These are phyloP conservation scores for Ectropis grisescens DNA, from an alignment of 1,140 invertebrate genomes.

Conservation along the genomic window DNA sequence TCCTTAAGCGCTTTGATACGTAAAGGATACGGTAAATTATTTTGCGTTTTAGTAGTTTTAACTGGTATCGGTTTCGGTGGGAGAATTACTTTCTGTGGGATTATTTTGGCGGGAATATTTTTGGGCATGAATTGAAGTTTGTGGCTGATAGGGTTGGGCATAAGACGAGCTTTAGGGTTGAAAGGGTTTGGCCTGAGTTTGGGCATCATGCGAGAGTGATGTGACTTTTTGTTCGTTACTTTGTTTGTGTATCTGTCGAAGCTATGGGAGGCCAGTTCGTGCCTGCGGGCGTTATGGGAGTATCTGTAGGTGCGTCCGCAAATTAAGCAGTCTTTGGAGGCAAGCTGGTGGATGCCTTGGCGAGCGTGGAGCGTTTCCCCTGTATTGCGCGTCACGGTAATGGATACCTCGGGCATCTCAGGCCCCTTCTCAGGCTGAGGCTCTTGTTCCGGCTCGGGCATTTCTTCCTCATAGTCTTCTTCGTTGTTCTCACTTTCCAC, in stretches of 20 bases:
- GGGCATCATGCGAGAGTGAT: slow-evolving; percentile 34
- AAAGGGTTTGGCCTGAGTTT: slow-evolving; percentile 63
- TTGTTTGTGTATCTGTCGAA: slow-evolving; percentile 69
- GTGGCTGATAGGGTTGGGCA: slow-evolving; percentile 57
- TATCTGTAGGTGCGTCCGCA: slow-evolving; percentile 64
- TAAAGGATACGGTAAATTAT: slow-evolving; percentile 56
- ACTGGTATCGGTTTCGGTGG: slow-evolving; percentile 53
- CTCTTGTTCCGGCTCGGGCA: slow-evolving; percentile 17
- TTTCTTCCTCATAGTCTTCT: slow-evolving; percentile 42
- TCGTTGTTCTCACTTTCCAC: slow-evolving; percentile 55
- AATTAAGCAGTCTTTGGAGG: slow-evolving; percentile 63
- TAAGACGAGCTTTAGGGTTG: slow-evolving; percentile 57
- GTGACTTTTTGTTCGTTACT: slow-evolving; percentile 39
- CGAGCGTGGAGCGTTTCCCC: slow-evolving; percentile 50
- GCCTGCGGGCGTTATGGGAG: slow-evolving; percentile 64
- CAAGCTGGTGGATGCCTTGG: slow-evolving; percentile 61
- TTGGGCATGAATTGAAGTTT: slow-evolving; percentile 56
- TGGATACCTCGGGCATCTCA: slow-evolving; percentile 54
- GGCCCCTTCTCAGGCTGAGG: slow-evolving; percentile 24
- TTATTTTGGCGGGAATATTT: slow-evolving; percentile 32
- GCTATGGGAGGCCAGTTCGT: slow-evolving; percentile 57
- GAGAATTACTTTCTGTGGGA: slow-evolving; percentile 32
- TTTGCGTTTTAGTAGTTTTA: slow-evolving; percentile 29
- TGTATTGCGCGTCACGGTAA: slow-evolving; percentile 52
- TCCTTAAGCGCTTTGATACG: slow-evolving; percentile 60